These are phyloP conservation scores for Anseranas semipalmata DNA, from an alignment of 2,113 vertebrate genomes.

Conservation along the genomic window DNA sequence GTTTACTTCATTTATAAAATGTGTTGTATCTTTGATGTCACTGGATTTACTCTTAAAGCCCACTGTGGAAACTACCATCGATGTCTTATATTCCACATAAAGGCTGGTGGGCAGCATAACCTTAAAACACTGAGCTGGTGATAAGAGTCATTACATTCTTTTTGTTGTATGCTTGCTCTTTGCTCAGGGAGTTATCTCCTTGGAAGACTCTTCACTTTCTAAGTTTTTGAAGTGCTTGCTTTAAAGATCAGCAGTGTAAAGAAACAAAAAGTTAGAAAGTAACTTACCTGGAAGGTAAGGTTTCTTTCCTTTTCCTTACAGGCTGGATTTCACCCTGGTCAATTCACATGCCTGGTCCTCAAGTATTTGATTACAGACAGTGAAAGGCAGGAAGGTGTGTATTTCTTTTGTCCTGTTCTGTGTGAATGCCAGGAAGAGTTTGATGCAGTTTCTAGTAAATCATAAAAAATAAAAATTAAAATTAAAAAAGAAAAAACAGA, in stretches of 20 bases:
- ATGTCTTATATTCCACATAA: neutral
- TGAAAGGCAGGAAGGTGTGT: neutral
- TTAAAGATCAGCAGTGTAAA: neutral
- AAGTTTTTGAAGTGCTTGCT: neutral
- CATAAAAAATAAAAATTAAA: neutral
- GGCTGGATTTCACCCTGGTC: neutral
- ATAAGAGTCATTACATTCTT: neutral
- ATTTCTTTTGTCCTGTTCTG: neutral
- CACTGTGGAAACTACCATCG: neutral
- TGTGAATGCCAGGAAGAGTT: neutral
- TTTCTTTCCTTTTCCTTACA: neutral
- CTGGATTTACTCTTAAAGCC: neutral
- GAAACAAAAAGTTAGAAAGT: neutral
- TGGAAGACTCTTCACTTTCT: neutral
- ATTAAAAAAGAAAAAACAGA: neutral
- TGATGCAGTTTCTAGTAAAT: neutral
- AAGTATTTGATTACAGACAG: neutral
- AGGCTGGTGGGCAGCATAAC: neutral
- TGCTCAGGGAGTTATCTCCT: neutral
- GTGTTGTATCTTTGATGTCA: neutral
- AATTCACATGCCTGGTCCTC: neutral
- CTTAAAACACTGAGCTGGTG: neutral
- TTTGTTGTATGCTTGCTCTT: neutral
- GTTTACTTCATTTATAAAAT: slow-evolving; percentile 6
- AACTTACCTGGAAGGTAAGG: neutral